Conservation (phyloP, 2,113 vertebrate species). For the Notothenia rossii region DNA sequence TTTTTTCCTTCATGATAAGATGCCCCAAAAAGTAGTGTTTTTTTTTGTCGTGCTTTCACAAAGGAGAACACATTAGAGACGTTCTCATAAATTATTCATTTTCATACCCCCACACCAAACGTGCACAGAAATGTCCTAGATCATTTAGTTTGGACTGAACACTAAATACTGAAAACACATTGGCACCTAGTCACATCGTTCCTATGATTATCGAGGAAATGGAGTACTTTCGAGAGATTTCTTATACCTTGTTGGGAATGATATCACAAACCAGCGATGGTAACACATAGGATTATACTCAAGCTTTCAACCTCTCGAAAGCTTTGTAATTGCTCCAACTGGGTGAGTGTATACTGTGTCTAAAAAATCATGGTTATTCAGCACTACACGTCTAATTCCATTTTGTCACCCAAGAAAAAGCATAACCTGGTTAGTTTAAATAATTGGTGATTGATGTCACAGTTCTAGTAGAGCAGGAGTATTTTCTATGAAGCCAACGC, state of each 20-base stretch:
- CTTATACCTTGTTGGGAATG: slow-evolving; percentile 39
- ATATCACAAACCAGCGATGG: slow-evolving; percentile 37
- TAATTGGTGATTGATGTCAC: not conserved
- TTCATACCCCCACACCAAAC: slow-evolving; percentile 44
- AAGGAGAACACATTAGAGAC: slow-evolving; percentile 69
- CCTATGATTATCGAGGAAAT: slow-evolving; percentile 60
- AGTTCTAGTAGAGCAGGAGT: not conserved
- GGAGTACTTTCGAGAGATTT: slow-evolving; percentile 56
- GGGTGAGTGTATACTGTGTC: slow-evolving; percentile 20
- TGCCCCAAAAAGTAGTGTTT: slow-evolving; percentile 46
- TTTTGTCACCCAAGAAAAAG: not conserved
- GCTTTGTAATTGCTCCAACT: slow-evolving; percentile 29
- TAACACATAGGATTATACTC: slow-evolving; percentile 34
- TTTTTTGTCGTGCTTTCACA: slow-evolving; percentile 64
- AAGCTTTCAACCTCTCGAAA: slow-evolving; percentile 32
- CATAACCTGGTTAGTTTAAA: slow-evolving; percentile 2
- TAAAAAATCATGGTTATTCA: not conserved
- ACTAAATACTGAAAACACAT: slow-evolving; percentile 59
- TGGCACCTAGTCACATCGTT: slow-evolving; percentile 54
- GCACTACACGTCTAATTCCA: slow-evolving; percentile 4
- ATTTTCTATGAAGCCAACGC: not conserved
- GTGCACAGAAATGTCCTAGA: slow-evolving; percentile 69
- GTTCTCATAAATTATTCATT: slow-evolving; percentile 79
- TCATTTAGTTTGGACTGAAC: slow-evolving; percentile 71
- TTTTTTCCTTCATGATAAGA: slow-evolving; percentile 68